Evolutionary conservation across 1,140 invertebrate species (phyloP).

Genomic region (Dendroctonus valens): DNA sequence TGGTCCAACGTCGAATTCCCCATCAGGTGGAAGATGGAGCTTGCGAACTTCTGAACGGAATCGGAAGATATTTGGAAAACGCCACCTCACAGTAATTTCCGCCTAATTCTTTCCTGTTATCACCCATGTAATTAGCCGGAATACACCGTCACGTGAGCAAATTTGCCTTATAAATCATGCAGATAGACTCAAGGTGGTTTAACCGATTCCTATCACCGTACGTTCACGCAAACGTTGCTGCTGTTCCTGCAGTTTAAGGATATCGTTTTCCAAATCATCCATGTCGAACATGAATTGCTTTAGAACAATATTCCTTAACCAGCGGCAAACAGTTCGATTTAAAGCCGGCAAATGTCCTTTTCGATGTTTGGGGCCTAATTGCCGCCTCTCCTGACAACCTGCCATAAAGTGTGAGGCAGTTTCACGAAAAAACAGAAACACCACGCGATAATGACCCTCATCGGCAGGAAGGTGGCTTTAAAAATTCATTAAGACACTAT

Average conservation of each 20-base stretch:
- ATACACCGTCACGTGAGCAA: constrained; percentile 24
- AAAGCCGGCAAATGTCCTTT: no score
- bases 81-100: no score
- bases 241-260: constrained; percentile 18
- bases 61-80: no score
- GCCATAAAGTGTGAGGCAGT: background rate
- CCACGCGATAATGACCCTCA: constrained; percentile 9
- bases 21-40: no score
- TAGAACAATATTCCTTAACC: no score
- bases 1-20: no score
- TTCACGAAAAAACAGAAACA: constrained; percentile 9
- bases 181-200: constrained; percentile 26
- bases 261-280: constrained; percentile 29
- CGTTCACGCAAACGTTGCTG: constrained; percentile 24
- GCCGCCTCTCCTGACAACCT: constrained; percentile 4
- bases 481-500: constrained; percentile 15
- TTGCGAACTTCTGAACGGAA: no score
- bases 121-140: background rate
- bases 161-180: constrained; percentile 31
- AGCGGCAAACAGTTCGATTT: no score
- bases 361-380: background rate
- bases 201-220: constrained; percentile 16
- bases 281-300: constrained; percentile 9
- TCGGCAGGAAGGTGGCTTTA: constrained; percentile 11
- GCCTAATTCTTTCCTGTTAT: background rate